Conservation (phyloP, 2,888 invertebrate genomes). For the Spatulosminthurus flaviceps region DNA sequence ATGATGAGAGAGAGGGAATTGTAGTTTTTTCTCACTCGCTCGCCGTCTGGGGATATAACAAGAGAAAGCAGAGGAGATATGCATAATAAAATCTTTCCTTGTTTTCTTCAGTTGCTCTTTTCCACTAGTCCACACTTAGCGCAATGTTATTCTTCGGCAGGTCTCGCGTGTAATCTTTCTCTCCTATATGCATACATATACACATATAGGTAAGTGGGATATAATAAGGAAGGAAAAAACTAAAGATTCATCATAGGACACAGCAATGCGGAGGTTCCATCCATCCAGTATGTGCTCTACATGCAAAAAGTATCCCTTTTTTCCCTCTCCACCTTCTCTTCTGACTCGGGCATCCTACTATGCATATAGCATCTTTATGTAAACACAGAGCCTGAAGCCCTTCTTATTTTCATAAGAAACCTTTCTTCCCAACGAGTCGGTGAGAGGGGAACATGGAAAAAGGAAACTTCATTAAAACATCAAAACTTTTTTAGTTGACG, state of each 20-base stretch:
- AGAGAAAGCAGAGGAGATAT: background rate
- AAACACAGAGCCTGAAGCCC: background rate
- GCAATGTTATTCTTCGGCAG: constrained; percentile 36
- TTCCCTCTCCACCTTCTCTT: background rate
- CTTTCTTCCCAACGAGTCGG: constrained; percentile 26
- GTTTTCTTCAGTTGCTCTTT: constrained; percentile 25
- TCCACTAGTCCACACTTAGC: constrained; percentile 18
- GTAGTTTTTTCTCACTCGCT: constrained; percentile 52
- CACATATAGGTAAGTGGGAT: constrained; percentile 37
- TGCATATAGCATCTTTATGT: background rate
- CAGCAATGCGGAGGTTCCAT: constrained; percentile 21
- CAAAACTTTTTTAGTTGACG: constrained; percentile 57
- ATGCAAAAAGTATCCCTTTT: constrained; percentile 19
- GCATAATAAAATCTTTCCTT: background rate
- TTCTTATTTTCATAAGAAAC: background rate
- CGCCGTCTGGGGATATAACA: background rate
- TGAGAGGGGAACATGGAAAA: constrained; percentile 46
- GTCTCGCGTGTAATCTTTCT: background rate
- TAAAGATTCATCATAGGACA: constrained; percentile 24
- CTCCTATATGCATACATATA: background rate
- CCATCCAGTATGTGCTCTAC: background rate
- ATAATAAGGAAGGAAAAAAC: constrained; percentile 18
- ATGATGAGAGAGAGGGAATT: constrained; percentile 22
- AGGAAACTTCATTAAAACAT: constrained; percentile 63
- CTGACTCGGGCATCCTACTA: background rate